Evolutionary conservation across 2,797 vertebrate genomes (phyloP).

Genomic region (Orestias chungarensis): DNA sequence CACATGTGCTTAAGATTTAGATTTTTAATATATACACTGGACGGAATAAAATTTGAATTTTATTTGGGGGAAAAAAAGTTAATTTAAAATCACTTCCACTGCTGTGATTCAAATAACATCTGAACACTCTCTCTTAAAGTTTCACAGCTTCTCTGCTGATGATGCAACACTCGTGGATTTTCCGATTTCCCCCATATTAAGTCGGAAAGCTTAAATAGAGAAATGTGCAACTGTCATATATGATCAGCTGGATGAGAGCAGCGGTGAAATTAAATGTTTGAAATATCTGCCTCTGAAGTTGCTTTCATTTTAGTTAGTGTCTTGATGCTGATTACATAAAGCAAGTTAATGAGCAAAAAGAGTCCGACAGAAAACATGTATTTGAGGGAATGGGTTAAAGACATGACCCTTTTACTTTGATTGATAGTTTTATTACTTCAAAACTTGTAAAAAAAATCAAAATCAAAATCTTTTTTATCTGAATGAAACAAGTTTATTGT

Average conservation of each 20-base stretch:
- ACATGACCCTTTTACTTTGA: slow-evolving; percentile 17
- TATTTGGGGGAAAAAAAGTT: background rate
- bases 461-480: background rate
- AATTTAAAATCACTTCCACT: background rate
- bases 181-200: background rate
- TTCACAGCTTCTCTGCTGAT: slow-evolving; percentile 14
- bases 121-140: background rate
- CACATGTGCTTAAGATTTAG: background rate
- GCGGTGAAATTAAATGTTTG: slow-evolving; percentile 29
- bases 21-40: background rate
- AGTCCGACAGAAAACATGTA: background rate
- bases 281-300: slow-evolving; percentile 51
- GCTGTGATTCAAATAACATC: background rate
- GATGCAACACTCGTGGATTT: slow-evolving; percentile 25
- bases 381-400: slow-evolving; percentile 6
- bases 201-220: slow-evolving; percentile 27
- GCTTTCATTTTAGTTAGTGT: slow-evolving; percentile 12
- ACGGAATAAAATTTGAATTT: background rate
- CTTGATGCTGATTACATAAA: slow-evolving; percentile 61
- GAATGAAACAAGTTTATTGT: background rate
- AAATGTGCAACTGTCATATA: slow-evolving; percentile 35
- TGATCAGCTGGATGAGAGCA: slow-evolving; percentile 46
- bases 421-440: slow-evolving; percentile 6
- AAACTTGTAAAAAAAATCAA: background rate
- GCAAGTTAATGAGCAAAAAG: slow-evolving; percentile 63